Base-by-base conservation (phyloP, 2,113 vertebrate genomes). In the Prionailurus viverrinus region DNA sequence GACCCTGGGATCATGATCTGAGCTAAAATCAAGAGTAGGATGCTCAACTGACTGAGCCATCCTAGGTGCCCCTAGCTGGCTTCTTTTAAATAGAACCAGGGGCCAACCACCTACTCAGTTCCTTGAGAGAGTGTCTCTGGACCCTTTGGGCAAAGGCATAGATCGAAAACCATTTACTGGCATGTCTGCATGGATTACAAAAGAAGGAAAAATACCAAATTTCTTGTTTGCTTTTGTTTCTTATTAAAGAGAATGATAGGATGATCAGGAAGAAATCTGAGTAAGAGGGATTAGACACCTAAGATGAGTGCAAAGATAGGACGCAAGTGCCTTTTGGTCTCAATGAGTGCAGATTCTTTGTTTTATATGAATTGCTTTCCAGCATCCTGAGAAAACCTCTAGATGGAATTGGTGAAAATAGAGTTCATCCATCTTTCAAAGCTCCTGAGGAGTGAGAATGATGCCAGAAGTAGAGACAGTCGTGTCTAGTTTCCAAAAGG, bases 171-270 rank as follows among this genome's bases (percentile, higher is more conserved):
- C 79, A 11, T 36, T 68, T 83, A 15, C 93, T 73, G 9, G 53
- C 55, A 31, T 89, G 18, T 55, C 55, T 91, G 45, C 4, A 51
- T 74, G 61, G n/a, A 16, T 68, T 93, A 33, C 21, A 39, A 74
- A 79, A 79, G 33, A 95, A 91, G 79, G 11, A 79, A 86, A 71
- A 71, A 58, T 53, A 45, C 8, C 23, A 80, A 21, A 18, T 14
- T 92, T 96, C 18, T 78, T 45, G 45, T 68, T 86, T 95, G 36
- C 29, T 82, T 78, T 93, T 81, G n/a, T 39, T 79, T 66, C 48
- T 83, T 76, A 25, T 31, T 86, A 76, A 91, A 83, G 66, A 96
- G 25, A 51, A 39, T 74, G 61, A 19, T 66, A 58, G 61, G 13
- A 31, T 94, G 69, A 18, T 41, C 71, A 8, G 65, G 33, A 92